phyloP scores from a whole-genome alignment of 2,888 invertebrate genomes.

The Cephus runcator region DNA sequence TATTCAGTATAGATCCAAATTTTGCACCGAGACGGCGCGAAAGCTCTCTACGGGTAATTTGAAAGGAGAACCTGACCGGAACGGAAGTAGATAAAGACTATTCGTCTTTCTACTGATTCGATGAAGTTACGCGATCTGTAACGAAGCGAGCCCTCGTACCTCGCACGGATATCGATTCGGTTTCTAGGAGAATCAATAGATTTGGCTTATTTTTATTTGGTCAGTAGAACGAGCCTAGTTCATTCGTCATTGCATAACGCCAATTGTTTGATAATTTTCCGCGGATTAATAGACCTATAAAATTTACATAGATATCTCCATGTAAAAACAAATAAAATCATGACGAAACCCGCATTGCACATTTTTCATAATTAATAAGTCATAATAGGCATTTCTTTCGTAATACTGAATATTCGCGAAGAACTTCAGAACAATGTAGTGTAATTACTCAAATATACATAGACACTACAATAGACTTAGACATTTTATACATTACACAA shows the following conservation, averaged over 20 bases:
- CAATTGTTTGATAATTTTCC: background rate
- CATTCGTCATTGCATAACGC: background rate
- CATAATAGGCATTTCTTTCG: background rate
- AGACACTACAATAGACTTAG: background rate
- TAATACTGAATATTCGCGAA: background rate
- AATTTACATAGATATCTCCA: too few species aligned
- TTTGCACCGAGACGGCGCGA: background rate
- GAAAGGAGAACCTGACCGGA: background rate
- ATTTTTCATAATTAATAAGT: background rate
- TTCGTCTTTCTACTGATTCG: constrained; percentile 13
- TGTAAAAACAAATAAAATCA: too few species aligned
- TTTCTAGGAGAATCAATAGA: constrained; percentile 57
- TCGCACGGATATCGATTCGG: constrained; percentile 58
- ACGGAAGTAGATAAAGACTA: background rate
- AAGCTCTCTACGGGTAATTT: background rate
- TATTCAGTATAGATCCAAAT: background rate
- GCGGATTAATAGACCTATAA: background rate
- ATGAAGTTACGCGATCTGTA: constrained; percentile 42
- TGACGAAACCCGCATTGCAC: background rate
- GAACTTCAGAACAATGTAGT: background rate
- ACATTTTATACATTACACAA: background rate
- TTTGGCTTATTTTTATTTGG: constrained; percentile 42
- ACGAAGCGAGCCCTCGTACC: constrained; percentile 54
- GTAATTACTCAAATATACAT: background rate
- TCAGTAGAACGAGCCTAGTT: constrained; percentile 4